Conservation (phyloP, 37 sponge, comb jelly and placozoan genomes). For the Beroe ovata region DNA sequence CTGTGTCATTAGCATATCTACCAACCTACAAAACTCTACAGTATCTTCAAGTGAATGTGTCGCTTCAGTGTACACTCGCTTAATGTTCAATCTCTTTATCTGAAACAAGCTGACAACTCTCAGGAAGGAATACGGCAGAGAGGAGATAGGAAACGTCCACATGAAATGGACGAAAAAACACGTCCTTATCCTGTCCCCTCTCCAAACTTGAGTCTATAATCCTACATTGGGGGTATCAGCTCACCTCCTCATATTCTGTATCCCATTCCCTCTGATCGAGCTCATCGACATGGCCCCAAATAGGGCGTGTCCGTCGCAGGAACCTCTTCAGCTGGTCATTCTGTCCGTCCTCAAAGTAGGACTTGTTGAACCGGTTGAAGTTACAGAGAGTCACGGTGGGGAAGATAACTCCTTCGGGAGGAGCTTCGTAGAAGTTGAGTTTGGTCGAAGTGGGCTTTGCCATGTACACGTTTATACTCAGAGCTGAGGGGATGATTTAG, state of each 20-base stretch:
- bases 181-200: too few species aligned
- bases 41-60: constrained; percentile 32
- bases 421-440: constrained; percentile 62
- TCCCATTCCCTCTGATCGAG: neutral
- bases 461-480: constrained; percentile 18
- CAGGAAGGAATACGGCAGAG: too few species aligned
- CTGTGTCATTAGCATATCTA: too few species aligned
- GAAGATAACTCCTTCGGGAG: constrained; percentile 39
- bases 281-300: constrained; percentile 35
- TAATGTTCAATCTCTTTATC: neutral
- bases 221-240: too few species aligned
- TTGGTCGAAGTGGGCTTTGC: constrained; percentile 46
- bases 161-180: too few species aligned
- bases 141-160: too few species aligned
- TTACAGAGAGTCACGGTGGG: constrained; percentile 64
- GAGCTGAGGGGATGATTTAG: neutral
- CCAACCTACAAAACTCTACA: constrained; percentile 59
- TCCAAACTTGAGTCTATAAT: too few species aligned
- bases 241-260: constrained; percentile 15
- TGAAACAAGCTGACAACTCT: neutral
- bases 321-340: constrained; percentile 21
- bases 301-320: neutral
- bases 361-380: constrained; percentile 57
- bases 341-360: constrained; percentile 2
- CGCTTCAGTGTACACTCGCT: neutral